Percentiles rank a stretch among this genome's conserved stretches.
phyloP scores from a whole-genome alignment of 2,888 invertebrate genomes.

The Drosophila birchii region DNA sequence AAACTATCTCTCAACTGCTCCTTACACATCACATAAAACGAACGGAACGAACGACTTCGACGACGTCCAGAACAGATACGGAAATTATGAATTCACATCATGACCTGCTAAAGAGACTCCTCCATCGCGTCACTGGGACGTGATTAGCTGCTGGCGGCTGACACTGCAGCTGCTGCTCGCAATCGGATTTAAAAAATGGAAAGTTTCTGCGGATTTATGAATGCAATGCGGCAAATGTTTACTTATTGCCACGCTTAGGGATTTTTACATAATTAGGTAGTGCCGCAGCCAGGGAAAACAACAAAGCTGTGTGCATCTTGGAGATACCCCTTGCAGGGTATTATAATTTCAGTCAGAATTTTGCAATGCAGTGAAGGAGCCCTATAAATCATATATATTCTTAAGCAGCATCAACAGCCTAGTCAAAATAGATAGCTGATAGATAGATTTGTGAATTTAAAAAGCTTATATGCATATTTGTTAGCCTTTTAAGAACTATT shows the following conservation, averaged over 20 bases:
- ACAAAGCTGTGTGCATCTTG: neutral
- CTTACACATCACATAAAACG: conserved; percentile 59
- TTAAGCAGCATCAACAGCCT: too few relatives aligned
- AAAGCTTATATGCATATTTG: too few relatives aligned
- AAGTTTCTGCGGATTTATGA: conserved; percentile 41
- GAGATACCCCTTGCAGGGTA: too few relatives aligned
- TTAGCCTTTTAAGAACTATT: too few relatives aligned
- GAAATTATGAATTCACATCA: conserved; percentile 69
- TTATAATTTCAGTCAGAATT: too few relatives aligned
- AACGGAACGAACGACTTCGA: conserved; percentile 22
- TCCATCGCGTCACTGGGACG: conserved; percentile 29
- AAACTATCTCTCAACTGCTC: conserved; percentile 68
- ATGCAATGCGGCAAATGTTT: conserved; percentile 21
- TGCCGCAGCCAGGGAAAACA: neutral
- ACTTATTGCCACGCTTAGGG: neutral
- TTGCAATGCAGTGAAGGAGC: too few relatives aligned
- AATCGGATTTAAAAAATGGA: conserved; percentile 36
- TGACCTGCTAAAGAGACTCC: conserved; percentile 22
- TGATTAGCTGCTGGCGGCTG: conserved; percentile 42
- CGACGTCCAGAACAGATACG: conserved; percentile 19
- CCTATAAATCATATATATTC: too few relatives aligned
- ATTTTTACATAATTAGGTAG: conserved; percentile 35
- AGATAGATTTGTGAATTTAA: too few relatives aligned
- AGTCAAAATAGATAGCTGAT: too few relatives aligned
- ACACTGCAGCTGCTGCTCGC: conserved; percentile 23